Evolutionary conservation across 2,888 invertebrate genomes (phyloP), one percentile per base, ranked within the genome.

Genomic region (Dichetophora obliterata): DNA sequence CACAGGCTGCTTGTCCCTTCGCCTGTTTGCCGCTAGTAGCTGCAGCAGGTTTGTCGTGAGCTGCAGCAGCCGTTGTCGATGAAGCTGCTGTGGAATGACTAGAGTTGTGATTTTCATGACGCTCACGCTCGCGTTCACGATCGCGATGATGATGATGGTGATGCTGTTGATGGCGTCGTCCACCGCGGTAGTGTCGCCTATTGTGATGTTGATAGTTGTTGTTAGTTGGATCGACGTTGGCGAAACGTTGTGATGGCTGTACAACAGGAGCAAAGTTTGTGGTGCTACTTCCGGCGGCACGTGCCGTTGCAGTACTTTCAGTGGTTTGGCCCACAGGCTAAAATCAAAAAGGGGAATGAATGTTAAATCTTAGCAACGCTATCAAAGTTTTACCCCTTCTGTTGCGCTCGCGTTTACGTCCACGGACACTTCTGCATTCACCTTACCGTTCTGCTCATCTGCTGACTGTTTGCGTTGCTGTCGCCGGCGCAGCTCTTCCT

Each of bases 141-240:
- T 86, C 85, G 5, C 75, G 80, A 48, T 87, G 84, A 76, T 87
- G 84, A 76, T 85, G 85, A 52, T 87, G 84, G 75, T 85, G 83
- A 78, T 87, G 86, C 68, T 86, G 82, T n/a, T 84, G 84, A 76
- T 87, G 84, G 14, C 83, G 83, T 14, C 81, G 76, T 3, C 85
- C 82, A n/a, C 85, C 84, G 27, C 84, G 81, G 69, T 82, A 81
- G 80, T 88, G 86, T 48, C 88, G 86, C 31, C 87, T 85, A 14
- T 88, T 86, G 9, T 83, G 82, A 81, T 88, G 86, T 19, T 86
- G 85, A 80, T 88, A 85, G 77, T 88, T 88, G 75, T 87, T 88
- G 75, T 88, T 89, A 19, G 86, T 85, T 27, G 88, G 86, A 80
- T 88, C 88, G 1, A 16, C 59, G 8, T 84, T 82, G 68, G 80